Base-by-base conservation (phyloP, 2,888 invertebrate genomes). In the Periphyllus acericola region DNA sequence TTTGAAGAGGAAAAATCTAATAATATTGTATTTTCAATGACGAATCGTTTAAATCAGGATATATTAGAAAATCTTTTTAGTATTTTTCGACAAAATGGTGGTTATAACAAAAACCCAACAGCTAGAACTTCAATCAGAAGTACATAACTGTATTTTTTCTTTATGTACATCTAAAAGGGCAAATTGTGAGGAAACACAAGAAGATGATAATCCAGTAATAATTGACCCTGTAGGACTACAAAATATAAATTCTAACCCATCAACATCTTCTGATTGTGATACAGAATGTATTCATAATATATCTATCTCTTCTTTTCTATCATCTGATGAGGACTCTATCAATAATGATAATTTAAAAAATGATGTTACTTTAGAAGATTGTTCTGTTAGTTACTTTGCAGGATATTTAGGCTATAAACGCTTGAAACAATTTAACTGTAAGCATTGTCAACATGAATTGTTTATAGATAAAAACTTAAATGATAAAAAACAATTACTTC, bases 41-140 rank as follows among this genome's bases (percentile, higher is more conserved):
- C 66, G 8, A 66, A 66, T 66, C n/a, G 66, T 21, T 66, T 66
- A 14, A 90, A 90, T 88, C 90, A 90, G 85, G 90, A 90, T 87
- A 89, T 90, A 11, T 46, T 90, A 14, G 90, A 90, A 89, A 90
- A 90, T 89, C 87, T 90, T 19, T 89, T 90, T 89, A 90, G 90
- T 8, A 89, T 89, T 17, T 40, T 90, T 11, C 79, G 90, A 76
- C 0, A 46, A 76, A 76, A 76, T 25, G 19, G 55, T 55, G 55
- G 55, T 8, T 55, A 55, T 55, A 8, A 55, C 55, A 55, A 55
- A 55, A 55, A 55, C 19, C 55, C 55, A 55, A 55, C 55, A 55
- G 55, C 55, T 19, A 55, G 14, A 55, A 55, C 34, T n/a, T n/a
- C n/a, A n/a, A n/a, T n/a, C n/a, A n/a, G 34, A 36, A 60, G 82